Percentiles rank a stretch among this genome's conserved stretches.
phyloP scores from a whole-genome alignment of 2,113 vertebrate species.

The Athene noctua region DNA sequence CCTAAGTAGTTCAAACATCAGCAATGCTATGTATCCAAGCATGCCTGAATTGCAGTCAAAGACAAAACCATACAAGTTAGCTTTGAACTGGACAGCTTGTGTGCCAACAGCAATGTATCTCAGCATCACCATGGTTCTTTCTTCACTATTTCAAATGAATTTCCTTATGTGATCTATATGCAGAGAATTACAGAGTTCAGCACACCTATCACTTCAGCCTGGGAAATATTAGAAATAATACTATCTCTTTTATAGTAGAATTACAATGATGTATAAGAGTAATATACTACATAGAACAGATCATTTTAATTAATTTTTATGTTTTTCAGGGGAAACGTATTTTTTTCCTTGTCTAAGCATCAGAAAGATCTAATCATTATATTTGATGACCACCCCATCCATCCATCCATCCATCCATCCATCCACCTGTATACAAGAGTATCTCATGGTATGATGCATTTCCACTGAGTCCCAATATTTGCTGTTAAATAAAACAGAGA shows the following conservation, averaged over 20 bases:
- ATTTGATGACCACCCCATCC: not conserved
- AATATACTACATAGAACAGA: not conserved
- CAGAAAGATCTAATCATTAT: not conserved
- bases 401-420: not conserved
- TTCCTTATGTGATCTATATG: not conserved
- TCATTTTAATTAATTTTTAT: not conserved
- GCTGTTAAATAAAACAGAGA: not conserved
- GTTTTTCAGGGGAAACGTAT: not conserved
- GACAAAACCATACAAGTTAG: not conserved
- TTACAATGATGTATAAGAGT: not conserved
- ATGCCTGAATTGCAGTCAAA: constrained; percentile 1
- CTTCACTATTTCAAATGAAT: not conserved
- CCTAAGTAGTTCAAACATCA: not conserved
- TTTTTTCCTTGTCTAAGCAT: not conserved
- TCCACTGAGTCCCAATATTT: not conserved
- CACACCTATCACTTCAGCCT: not conserved
- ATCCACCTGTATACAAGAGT: not conserved
- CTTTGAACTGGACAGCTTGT: constrained; percentile 2
- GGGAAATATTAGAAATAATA: not conserved
- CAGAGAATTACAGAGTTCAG: not conserved
- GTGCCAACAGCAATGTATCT: not conserved
- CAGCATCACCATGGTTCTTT: not conserved
- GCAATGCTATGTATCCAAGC: not conserved
- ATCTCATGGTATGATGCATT: not conserved
- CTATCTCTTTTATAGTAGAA: not conserved